Base-by-base conservation (phyloP, 2,113 vertebrate species). In the Trochalopteron elliotii region DNA sequence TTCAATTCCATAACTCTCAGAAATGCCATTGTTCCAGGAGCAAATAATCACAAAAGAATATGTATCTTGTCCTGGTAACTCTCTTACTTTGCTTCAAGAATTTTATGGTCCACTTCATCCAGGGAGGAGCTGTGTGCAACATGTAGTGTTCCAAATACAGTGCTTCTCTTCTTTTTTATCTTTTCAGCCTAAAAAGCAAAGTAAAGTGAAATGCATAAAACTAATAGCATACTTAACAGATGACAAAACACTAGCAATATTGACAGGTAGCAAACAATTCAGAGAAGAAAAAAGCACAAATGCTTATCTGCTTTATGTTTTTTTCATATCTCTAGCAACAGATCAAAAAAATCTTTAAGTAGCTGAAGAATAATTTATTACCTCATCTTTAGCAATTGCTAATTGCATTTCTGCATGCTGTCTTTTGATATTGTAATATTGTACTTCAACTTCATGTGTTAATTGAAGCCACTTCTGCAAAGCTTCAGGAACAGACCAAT, bases 361-460 rank as follows among this genome's bases (percentile, higher is more conserved):
- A 56, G 52, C 8, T 49, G 57, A 92, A 90, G 39, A 37, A 28
- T 83, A 56, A 68, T 21, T 86, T 35, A 92, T 70, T 98, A 99
- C 99, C 99, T 99, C 99, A 11, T 99, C 99, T 97, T 99, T 99
- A 88, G 99, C 99, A 23, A 99, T 98, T 40, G 98, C 97, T 72
- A 99, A 97, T 45, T 99, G 99, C 91, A 99, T 98, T 98, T 99
- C 99, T 5, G 99, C 99, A 50, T 97, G 99, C 88, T 99, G 99
- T n/a, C 99, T 99, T 98, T 99, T 99, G 95, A 99, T 99, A 96
- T 99, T 99, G 97, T 99, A 99, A 98, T 99, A 99, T 5, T 99
- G 99, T 15, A 99, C 99, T 97, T 99, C 99, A 69, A 99, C 99
- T 97, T 99, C 99, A 11, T 99, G 99, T 7, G 99, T 99, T 94